Base-by-base conservation (phyloP, 2,113 vertebrate genomes). In the Thalassoma bifasciatum region DNA sequence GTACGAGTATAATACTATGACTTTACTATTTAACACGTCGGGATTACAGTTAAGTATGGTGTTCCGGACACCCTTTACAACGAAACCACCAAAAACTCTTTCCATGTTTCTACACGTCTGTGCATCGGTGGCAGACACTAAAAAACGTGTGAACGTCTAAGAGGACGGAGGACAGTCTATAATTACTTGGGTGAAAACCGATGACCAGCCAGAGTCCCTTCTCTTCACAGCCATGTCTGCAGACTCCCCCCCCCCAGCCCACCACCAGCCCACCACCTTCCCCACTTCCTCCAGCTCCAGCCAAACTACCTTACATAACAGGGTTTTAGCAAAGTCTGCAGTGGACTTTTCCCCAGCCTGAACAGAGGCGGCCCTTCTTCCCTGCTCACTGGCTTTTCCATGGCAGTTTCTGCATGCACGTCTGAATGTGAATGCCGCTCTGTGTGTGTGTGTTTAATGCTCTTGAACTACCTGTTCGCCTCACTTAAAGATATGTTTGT, bases 281-380 rank as follows among this genome's bases (percentile, higher is more conserved):
- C 51, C 46, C 44, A 34, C 38, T 36, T 47, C 60, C 42, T 63
- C 57, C 72, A 42, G 19, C 51, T 79, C 64, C 58, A 49, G 73
- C 81, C 81, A 79, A 84, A 72, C 60, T 42, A 56, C 65, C 79
- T 91, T 89, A 91, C 72, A 76, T 88, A 86, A 88, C 66, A 64
- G 58, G 75, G 77, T 77, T 91, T 89, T 79, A 84, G 81, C 40
- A 71, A 74, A 83, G 82, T 83, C 83, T 73, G 77, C 80, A 61
- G 75, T 74, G 86, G 82, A 89, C 86, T 77, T 84, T 80, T 47
- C 46, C 69, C 75, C 23, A 11, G 6, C 56, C 71, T 53, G 26
- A 75, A 79, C 80, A 87, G 66, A 83, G 74, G 64, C 81, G 10
- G 54, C 57, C 52, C 51, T 83, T 84, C 75, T 78, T 77, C 26